phyloP scores from a whole-genome alignment of 2,797 vertebrate species.

The Dromococcyx pavoninus region DNA sequence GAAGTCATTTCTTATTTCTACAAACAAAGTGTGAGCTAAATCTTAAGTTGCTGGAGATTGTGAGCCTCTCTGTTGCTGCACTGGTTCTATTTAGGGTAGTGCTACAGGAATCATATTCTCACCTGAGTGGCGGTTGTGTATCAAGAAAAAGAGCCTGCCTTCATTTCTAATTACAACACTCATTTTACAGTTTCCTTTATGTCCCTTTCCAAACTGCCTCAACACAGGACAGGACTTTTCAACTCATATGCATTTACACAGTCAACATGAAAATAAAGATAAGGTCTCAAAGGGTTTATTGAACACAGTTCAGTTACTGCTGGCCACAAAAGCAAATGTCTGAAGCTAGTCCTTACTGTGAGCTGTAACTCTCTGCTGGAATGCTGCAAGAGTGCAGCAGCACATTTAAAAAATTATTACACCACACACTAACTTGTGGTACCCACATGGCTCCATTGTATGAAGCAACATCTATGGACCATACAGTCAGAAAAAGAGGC shows the following conservation, averaged over 20 bases:
- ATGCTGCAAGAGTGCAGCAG: not conserved
- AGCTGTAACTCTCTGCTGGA: not conserved
- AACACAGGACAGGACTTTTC: not conserved
- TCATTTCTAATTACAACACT: not conserved
- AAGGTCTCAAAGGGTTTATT: not conserved
- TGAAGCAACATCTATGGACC: not conserved
- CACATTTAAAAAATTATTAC: not conserved
- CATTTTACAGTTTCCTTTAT: not conserved
- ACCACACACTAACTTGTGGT: not conserved
- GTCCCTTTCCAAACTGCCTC: not conserved
- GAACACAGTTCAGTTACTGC: not conserved
- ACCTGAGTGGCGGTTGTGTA: not conserved
- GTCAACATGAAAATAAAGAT: not conserved
- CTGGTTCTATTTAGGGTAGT: not conserved
- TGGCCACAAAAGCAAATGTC: not conserved
- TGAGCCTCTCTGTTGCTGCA: not conserved
- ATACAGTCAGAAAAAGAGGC: not conserved
- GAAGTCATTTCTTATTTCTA: not conserved
- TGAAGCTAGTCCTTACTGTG: not conserved
- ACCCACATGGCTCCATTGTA: not conserved
- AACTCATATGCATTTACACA: not conserved
- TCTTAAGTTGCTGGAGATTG: not conserved
- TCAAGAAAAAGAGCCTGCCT: not conserved
- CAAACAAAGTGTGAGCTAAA: not conserved
- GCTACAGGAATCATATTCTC: not conserved